A percentile compares a stretch with the other conserved stretches of the same genome.
These are phyloP conservation scores for Ivindomyrus marchei DNA, from an alignment of 2,113 vertebrate genomes.

Conservation along the genomic window DNA sequence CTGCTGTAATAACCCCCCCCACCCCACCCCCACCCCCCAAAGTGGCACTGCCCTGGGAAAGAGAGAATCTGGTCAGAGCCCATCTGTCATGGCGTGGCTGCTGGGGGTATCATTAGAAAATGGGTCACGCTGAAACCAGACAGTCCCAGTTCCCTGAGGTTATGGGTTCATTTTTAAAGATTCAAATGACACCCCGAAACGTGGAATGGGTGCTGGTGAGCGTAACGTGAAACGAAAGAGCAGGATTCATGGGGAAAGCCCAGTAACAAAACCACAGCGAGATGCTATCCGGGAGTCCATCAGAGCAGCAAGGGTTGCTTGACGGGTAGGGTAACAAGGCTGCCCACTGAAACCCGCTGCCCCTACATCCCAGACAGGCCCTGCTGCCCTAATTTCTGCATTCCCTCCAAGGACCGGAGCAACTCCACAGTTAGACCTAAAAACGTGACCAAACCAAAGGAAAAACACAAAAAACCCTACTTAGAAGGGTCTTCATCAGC, in stretches of 20 bases:
- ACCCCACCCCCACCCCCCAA: neutral
- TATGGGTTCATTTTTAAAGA: neutral
- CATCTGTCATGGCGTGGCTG: neutral
- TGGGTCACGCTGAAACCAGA: neutral
- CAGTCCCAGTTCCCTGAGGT: neutral
- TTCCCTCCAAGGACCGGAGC: neutral
- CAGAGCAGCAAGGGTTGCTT: neutral
- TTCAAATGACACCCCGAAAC: neutral
- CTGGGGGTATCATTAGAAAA: neutral
- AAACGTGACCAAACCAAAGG: neutral
- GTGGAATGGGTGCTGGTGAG: neutral
- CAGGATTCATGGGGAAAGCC: neutral
- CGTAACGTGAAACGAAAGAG: neutral
- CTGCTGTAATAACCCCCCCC: neutral
- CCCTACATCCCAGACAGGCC: neutral
- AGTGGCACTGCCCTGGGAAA: neutral
- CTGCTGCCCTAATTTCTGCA: neutral
- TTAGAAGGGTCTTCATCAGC: neutral
- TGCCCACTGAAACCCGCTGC: neutral
- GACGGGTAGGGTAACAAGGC: neutral
- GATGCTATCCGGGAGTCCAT: neutral
- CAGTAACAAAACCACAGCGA: neutral
- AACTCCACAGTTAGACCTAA: neutral
- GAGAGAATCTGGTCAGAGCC: neutral
- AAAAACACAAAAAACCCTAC: neutral